Base-by-base conservation (phyloP, 2,113 vertebrate genomes). In the Gasterosteus aculeatus region DNA sequence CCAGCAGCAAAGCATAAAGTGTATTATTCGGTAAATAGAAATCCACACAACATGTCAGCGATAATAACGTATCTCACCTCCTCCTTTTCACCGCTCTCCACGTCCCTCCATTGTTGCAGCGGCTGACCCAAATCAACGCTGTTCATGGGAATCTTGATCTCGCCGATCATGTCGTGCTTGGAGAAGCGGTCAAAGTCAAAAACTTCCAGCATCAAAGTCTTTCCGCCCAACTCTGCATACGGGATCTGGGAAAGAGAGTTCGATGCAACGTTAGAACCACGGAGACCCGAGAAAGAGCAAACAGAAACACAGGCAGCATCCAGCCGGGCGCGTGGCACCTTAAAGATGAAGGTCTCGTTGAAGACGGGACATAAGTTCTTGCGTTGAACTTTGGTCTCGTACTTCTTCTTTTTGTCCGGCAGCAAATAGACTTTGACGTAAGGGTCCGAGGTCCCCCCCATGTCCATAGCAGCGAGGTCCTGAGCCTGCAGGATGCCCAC, bases 131-230 rank as follows among this genome's bases (percentile, higher is more conserved):
- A 59, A 62, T 97, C 96, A 80, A 97, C 92, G 0, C 95, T 96
- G 91, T 93, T 97, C 96, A 97, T 96, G 26, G 96, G 95, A 65
- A 97, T 94, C 70, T 95, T 94, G 58, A 96, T 95, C 82, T 97
- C 96, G 1, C 96, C 96, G 0, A 97, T 97, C 80, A 95, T 94
- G 22, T 97, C 96, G 3, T 97, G 96, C 67, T 97, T 96, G 64
- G 96, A 97, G 89, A 97, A 97, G 31, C 96, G 95, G 75, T 97
- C 96, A 69, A 97, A 97, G 89, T 97, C 96, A 63, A 95, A 97
- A 70, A 97, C 96, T 0, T 96, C 93, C 92, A 97, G 91, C 77
- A 97, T 93, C 78, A 97, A 88, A 16, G 92, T 95, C 85, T 96
- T 96, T 35, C 96, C 96, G 1, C 96, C 96, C 64, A 97, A 86